Evolutionary conservation across 1,140 invertebrate genomes (phyloP).

Genomic region (Drosophila carrolli): DNA sequence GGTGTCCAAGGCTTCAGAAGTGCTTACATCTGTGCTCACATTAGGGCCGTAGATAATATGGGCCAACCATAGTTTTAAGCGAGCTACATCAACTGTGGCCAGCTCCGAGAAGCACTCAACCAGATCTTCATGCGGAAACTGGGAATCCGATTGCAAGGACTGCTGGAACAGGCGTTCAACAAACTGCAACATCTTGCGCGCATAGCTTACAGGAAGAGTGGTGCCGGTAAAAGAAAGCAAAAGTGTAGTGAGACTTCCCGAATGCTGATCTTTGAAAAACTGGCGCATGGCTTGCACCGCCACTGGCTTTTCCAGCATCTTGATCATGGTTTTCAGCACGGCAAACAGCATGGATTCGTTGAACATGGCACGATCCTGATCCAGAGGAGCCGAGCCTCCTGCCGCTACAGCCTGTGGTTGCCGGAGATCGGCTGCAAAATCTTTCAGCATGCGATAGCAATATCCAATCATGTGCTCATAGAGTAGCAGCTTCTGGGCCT

Average conservation of each 20-base stretch:
- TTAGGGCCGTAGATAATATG: slow-evolving; percentile 88
- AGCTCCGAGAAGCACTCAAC: slow-evolving; percentile 89
- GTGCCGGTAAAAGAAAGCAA: slow-evolving; percentile 90
- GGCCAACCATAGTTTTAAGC: slow-evolving; percentile 89
- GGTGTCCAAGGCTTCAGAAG: slow-evolving; percentile 54
- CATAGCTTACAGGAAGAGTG: slow-evolving; percentile 89
- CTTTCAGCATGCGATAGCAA: slow-evolving; percentile 89
- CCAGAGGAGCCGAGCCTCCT: neutral
- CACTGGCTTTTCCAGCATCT: slow-evolving; percentile 91
- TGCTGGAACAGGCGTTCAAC: slow-evolving; percentile 92
- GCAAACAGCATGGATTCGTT: slow-evolving; percentile 79
- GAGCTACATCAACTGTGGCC: slow-evolving; percentile 87
- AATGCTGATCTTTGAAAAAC: slow-evolving; percentile 89
- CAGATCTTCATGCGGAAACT: slow-evolving; percentile 89
- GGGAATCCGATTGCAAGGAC: slow-evolving; percentile 86
- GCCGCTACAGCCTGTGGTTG: slow-evolving; percentile 14
- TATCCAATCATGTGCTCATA: slow-evolving; percentile 88
- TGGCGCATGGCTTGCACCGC: slow-evolving; percentile 92
- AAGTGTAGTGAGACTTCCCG: slow-evolving; percentile 89
- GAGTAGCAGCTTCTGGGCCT: slow-evolving; percentile 88
- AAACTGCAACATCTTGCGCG: slow-evolving; percentile 91
- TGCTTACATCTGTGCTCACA: slow-evolving; percentile 44
- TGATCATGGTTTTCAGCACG: slow-evolving; percentile 90
- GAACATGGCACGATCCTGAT: slow-evolving; percentile 60
- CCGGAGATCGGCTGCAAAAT: slow-evolving; percentile 85